A percentile compares a stretch with the other conserved stretches of the same genome.
Conservation (phyloP, 2,113 vertebrate species). For the Ptychochromis oligacanthus region DNA sequence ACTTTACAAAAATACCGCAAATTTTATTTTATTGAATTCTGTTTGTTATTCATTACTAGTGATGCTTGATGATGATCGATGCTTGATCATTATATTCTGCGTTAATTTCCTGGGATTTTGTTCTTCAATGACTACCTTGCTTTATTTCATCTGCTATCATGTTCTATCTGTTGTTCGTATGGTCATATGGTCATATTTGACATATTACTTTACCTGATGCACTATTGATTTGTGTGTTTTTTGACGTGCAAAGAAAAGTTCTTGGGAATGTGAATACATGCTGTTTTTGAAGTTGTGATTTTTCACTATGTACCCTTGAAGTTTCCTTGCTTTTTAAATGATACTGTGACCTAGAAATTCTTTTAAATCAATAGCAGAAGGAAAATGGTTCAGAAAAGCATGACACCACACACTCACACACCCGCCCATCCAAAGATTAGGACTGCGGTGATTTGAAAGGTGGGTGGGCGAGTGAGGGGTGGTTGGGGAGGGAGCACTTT, state of each 20-base stretch:
- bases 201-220: background rate
- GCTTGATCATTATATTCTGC: background rate
- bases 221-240: background rate
- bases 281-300: background rate
- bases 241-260: background rate
- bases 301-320: background rate
- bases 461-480: slow-evolving; percentile 12
- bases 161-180: background rate
- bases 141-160: background rate
- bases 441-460: slow-evolving; percentile 59
- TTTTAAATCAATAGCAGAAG: background rate
- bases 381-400: background rate
- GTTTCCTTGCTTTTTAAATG: background rate
- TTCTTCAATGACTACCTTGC: background rate
- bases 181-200: background rate
- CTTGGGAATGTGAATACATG: background rate
- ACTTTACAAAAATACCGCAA: background rate
- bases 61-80: background rate
- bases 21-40: background rate
- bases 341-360: background rate
- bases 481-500: slow-evolving; percentile 31
- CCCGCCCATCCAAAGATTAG: slow-evolving; percentile 34
- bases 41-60: background rate
- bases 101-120: background rate
- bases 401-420: background rate